Conservation (phyloP, 2,113 vertebrate species). For the Brachirus orientalis region DNA sequence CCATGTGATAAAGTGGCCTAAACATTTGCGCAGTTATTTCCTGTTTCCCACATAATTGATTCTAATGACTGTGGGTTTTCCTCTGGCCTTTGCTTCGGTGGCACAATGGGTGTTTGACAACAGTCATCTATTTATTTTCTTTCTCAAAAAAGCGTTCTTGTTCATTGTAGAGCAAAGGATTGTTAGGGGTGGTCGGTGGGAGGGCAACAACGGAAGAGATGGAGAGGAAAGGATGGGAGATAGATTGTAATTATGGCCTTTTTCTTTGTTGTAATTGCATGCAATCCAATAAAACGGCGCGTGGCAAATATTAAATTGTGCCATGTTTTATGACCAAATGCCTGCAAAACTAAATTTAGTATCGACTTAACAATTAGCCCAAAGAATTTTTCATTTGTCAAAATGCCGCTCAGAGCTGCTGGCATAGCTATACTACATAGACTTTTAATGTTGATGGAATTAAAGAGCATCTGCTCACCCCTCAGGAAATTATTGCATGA, state of each 20-base stretch:
- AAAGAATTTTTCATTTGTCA: too few species aligned
- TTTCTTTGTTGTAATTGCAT: background rate
- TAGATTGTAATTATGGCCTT: background rate
- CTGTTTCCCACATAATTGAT: too few species aligned
- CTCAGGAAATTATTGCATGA: slow-evolving; percentile 9
- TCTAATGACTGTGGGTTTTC: too few species aligned
- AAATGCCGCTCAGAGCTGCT: background rate
- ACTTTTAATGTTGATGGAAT: background rate
- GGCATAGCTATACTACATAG: background rate
- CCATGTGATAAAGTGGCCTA: too few species aligned
- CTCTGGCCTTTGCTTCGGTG: too few species aligned
- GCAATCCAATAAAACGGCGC: background rate
- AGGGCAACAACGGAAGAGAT: background rate
- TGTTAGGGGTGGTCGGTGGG: too few species aligned
- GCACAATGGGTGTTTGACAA: too few species aligned
- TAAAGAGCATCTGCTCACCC: slow-evolving; percentile 3
- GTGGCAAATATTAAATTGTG: slow-evolving; percentile 1
- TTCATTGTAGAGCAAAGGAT: too few species aligned
- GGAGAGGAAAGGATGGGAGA: background rate
- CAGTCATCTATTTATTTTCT: too few species aligned
- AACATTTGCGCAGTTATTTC: too few species aligned
- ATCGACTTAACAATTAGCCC: too few species aligned
- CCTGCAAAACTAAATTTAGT: background rate
- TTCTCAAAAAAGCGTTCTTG: too few species aligned
- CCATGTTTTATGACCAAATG: background rate